These are phyloP conservation scores for Drosophila rubida DNA, from an alignment of 2,888 invertebrate species.

Conservation along the genomic window DNA sequence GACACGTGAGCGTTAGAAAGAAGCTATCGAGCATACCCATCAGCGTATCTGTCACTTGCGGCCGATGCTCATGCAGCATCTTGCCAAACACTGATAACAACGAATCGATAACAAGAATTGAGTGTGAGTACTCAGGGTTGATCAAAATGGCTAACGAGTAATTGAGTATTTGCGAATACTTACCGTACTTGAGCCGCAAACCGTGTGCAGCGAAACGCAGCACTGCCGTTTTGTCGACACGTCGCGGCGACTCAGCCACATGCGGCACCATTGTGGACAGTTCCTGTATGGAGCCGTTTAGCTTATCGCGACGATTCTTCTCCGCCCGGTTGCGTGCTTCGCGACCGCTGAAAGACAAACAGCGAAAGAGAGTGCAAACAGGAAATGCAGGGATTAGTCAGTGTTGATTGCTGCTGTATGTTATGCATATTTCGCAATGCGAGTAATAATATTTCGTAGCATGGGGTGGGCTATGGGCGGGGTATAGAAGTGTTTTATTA, in stretches of 20 bases:
- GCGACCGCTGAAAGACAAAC: conserved; percentile 87
- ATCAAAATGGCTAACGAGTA: no score
- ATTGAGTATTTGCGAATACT: conserved; percentile 21
- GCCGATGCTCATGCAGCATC: conserved; percentile 86
- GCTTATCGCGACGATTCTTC: conserved; percentile 94
- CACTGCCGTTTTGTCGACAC: conserved; percentile 96
- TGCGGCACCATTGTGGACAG: conserved; percentile 93
- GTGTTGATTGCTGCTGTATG: not conserved
- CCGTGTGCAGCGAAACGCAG: conserved; percentile 94
- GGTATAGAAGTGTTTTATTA: conserved; percentile 2
- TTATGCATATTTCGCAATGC: conserved; percentile 20
- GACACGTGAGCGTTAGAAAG: conserved; percentile 91
- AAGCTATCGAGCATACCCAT: conserved; percentile 91
- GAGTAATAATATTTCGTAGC: conserved; percentile 10
- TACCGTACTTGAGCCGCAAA: conserved; percentile 91
- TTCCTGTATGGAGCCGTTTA: conserved; percentile 93
- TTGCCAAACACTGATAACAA: conserved; percentile 86
- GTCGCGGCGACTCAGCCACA: conserved; percentile 92
- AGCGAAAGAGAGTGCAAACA: conserved; percentile 1
- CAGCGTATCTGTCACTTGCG: conserved; percentile 87
- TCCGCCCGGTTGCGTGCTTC: conserved; percentile 95
- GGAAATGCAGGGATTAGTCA: conserved; percentile 55
- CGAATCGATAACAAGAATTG: not conserved
- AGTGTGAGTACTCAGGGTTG: not conserved
- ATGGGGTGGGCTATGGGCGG: not conserved